phyloP scores from a whole-genome alignment of 2,113 vertebrate genomes.

The Engystomops pustulosus region DNA sequence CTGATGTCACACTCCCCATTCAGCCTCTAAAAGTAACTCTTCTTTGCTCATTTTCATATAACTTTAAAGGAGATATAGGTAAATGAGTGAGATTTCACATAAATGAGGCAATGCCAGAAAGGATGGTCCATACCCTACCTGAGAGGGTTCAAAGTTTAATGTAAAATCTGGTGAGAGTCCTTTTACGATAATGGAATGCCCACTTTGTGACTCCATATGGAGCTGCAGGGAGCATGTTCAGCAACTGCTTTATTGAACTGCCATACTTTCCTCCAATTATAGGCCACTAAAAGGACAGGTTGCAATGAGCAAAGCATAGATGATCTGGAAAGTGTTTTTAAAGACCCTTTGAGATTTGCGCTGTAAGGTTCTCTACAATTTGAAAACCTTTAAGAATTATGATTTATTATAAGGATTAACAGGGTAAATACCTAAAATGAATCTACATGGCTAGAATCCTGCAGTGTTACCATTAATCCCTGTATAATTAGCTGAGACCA shows the following conservation, averaged over 20 bases:
- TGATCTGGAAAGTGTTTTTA: not conserved
- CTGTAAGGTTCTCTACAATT: too few species aligned
- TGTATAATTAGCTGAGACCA: slow-evolving; percentile 63
- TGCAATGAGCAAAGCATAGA: not conserved
- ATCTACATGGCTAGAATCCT: not conserved
- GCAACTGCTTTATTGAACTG: not conserved
- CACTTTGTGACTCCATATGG: not conserved
- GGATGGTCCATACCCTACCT: too few species aligned
- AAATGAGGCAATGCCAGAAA: too few species aligned
- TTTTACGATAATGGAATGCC: too few species aligned
- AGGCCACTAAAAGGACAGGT: not conserved
- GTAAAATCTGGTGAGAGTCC: too few species aligned
- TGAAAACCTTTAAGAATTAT: too few species aligned
- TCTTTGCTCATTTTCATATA: too few species aligned
- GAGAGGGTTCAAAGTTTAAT: too few species aligned
- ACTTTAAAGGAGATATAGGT: too few species aligned
- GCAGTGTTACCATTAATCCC: slow-evolving; percentile 3
- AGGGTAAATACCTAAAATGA: not conserved
- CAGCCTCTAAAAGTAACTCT: too few species aligned
- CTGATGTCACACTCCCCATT: too few species aligned
- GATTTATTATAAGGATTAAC: not conserved
- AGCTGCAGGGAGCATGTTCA: not conserved
- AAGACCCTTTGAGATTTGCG: not conserved
- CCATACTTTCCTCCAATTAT: not conserved
- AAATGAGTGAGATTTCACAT: too few species aligned